These are phyloP conservation scores for Anniella stebbinsi DNA, from an alignment of 2,797 vertebrate species.

Conservation along the genomic window DNA sequence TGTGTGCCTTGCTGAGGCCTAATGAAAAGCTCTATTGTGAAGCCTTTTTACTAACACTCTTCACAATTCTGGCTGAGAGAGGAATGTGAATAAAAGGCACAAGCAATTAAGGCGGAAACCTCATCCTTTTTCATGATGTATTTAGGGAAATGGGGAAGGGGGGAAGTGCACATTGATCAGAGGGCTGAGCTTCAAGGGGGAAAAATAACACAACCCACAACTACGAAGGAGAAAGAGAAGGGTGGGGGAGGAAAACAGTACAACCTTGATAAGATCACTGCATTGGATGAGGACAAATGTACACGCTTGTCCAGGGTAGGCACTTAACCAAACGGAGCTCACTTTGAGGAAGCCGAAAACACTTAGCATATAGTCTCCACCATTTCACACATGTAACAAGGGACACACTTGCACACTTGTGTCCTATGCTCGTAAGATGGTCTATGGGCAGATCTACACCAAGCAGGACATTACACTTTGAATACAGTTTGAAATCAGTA, in stretches of 20 bases:
- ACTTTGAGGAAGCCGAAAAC: conserved; percentile 60
- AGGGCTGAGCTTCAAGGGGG: conserved; percentile 67
- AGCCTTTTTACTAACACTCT: conserved; percentile 91
- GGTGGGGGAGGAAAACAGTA: conserved; percentile 46
- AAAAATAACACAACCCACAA: conserved; percentile 17
- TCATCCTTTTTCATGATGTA: conserved; percentile 86
- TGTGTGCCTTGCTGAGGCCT: conserved; percentile 87
- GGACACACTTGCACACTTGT: too few relatives aligned
- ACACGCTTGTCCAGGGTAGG: conserved; percentile 63
- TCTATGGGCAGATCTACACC: too few relatives aligned
- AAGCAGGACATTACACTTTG: too few relatives aligned
- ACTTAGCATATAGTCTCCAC: neutral
- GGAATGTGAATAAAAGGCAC: conserved; percentile 92
- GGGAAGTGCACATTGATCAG: conserved; percentile 75
- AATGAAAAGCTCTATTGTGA: conserved; percentile 98
- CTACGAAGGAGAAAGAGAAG: conserved; percentile 62
- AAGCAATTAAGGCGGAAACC: conserved; percentile 95
- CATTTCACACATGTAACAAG: neutral
- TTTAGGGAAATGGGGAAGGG: conserved; percentile 81
- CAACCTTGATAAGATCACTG: conserved; percentile 70
- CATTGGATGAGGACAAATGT: conserved; percentile 63
- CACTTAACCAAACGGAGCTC: conserved; percentile 69
- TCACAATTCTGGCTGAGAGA: conserved; percentile 92
- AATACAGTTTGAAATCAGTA: too few relatives aligned
- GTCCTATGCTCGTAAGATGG: too few relatives aligned